Conservation (phyloP, 2,113 vertebrate genomes). For the Nothobranchius kuhntae region DNA sequence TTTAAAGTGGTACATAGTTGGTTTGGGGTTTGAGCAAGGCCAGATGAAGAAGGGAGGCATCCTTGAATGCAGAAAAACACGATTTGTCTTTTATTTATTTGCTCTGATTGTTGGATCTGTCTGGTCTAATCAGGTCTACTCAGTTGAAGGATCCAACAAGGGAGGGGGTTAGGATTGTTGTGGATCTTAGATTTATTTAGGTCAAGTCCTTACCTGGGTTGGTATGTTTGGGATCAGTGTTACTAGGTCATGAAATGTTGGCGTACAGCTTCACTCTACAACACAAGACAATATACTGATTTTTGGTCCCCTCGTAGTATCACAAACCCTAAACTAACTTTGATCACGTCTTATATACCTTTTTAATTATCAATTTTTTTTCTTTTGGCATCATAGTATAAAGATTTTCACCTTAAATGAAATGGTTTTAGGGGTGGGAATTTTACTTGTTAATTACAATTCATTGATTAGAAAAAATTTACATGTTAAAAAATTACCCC, state of each 20-base stretch:
- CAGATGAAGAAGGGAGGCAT: conserved; percentile 48
- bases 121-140: conserved; percentile 39
- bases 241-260: conserved; percentile 11
- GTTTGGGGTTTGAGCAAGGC: conserved; percentile 49
- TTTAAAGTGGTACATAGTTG: conserved; percentile 76
- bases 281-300: not conserved
- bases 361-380: not conserved
- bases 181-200: not conserved
- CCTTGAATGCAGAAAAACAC: conserved; percentile 59
- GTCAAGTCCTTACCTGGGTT: conserved; percentile 14
- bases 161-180: not conserved
- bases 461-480: no score
- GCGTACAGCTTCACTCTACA: not conserved
- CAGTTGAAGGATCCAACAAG: conserved; percentile 26
- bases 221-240: conserved; percentile 8
- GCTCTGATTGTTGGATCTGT: conserved; percentile 41
- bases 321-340: not conserved
- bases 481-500: no score
- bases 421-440: no score
- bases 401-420: not conserved
- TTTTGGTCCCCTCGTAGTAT: conserved; percentile 14
- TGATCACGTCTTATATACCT: no score
- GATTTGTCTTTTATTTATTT: conserved; percentile 53
- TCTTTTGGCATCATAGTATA: no score
- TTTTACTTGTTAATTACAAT: no score